Conservation (phyloP, 2,888 invertebrate genomes). For the Agonopterix heracliana region DNA sequence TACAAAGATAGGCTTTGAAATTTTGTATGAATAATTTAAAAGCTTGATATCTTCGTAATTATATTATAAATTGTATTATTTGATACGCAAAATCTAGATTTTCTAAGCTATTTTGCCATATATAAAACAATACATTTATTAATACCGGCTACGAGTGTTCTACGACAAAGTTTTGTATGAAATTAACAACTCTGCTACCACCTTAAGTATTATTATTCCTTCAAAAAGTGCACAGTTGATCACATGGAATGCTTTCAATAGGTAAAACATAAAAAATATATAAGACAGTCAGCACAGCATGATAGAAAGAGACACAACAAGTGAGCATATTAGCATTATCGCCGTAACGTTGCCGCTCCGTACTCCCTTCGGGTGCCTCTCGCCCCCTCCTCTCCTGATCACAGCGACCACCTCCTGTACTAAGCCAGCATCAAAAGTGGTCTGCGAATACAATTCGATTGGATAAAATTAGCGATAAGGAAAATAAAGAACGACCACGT, state of each 20-base stretch:
- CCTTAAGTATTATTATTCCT: too few relatives aligned
- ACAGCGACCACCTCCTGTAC: constrained; percentile 47
- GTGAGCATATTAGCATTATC: constrained; percentile 51
- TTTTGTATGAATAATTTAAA: too few relatives aligned
- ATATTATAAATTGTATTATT: too few relatives aligned
- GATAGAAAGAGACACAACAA: constrained; percentile 35
- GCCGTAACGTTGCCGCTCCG: constrained; percentile 52
- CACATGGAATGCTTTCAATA: constrained; percentile 3
- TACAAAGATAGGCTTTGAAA: too few relatives aligned
- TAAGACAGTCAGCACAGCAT: background rate
- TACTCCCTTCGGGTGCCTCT: constrained; percentile 60
- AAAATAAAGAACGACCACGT: constrained; percentile 46
- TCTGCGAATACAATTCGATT: constrained; percentile 40
- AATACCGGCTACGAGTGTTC: too few relatives aligned
- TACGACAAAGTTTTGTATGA: too few relatives aligned
- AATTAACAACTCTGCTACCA: too few relatives aligned
- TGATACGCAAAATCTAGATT: too few relatives aligned
- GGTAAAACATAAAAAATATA: constrained; percentile 1
- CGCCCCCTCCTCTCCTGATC: constrained; percentile 54
- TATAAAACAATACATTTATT: too few relatives aligned
- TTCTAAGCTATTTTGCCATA: too few relatives aligned
- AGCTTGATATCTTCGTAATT: too few relatives aligned
- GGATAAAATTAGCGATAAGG: constrained; percentile 45
- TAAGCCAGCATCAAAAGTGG: constrained; percentile 42
- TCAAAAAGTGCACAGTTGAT: background rate